phyloP scores from a whole-genome alignment of 2,113 vertebrate species.

The Podiceps cristatus region DNA sequence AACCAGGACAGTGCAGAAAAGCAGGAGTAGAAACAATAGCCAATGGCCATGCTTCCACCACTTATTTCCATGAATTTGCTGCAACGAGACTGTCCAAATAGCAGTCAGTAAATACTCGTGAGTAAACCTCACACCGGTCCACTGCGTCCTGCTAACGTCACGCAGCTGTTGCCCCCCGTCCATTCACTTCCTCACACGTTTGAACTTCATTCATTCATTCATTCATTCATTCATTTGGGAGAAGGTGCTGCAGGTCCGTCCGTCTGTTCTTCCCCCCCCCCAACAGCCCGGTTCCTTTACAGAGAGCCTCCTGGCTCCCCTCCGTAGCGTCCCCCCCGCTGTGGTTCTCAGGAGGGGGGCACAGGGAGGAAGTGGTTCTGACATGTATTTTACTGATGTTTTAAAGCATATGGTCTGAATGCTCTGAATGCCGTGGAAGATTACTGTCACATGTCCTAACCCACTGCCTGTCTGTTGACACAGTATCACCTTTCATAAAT shows the following conservation, averaged over 20 bases:
- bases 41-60: background rate
- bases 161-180: background rate
- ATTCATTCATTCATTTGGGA: background rate
- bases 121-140: background rate
- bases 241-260: background rate
- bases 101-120: background rate
- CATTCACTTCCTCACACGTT: background rate
- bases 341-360: background rate
- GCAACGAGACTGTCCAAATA: background rate
- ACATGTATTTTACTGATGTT: conserved; percentile 39
- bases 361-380: conserved; percentile 1
- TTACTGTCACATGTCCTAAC: conserved; percentile 45
- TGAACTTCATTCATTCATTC: background rate
- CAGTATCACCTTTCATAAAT: conserved; percentile 64
- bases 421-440: conserved; percentile 34
- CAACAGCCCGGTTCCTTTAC: background rate
- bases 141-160: background rate
- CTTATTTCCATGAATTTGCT: background rate
- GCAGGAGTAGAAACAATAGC: background rate
- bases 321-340: background rate
- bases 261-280: too few relatives aligned
- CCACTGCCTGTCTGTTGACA: conserved; percentile 25
- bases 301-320: background rate
- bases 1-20: background rate
- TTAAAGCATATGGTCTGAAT: conserved; percentile 57